Evolutionary conservation across 2,113 vertebrate species (phyloP), one percentile per base, ranked within the genome.

Genomic region (Engraulis encrasicolus): DNA sequence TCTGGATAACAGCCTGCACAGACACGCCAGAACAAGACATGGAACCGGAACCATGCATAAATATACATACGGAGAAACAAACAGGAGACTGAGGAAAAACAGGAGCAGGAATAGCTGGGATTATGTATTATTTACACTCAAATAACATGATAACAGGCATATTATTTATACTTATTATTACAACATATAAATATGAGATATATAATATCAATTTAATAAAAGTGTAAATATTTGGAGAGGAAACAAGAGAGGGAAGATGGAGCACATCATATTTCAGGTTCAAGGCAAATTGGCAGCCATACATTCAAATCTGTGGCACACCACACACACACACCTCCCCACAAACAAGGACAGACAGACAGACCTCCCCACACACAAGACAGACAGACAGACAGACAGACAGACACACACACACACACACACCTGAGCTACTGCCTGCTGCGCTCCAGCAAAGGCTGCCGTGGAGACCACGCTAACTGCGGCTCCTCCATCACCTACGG

Each of bases 391-490:
- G 18, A 6, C 17, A 50, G 11, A 49, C 23, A 54, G 4, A n/a
- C 36, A 23, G 7, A 71, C 38, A 78, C 78, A 80, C 19, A 77
- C 66, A 78, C 20, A 58, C 36, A 78, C 23, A 20, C 88, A 81
- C 71, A 94, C 97, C 95, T 97, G 96, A 45, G 96, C 95, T 83
- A 97, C 96, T 0, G 96, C 96, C 91, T 98, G 97, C 79, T 95
- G 95, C 6, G 95, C 93, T 40, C 96, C 95, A 0, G 96, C 85
- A 50, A 98, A 98, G n/a, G 96, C 95, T 0, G 97, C 95, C 0
- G 96, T 92, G 0, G 97, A 97, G 38, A 98, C 97, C 19, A 98
- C 97, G 48, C 97, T 97, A 88, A 97, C 97, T 0, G 96, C 96
- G 31, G 96, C 96, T 0, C 94, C 89, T 12, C 95, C 91, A 54